These are phyloP conservation scores for Engystomops pustulosus DNA, from an alignment of 2,113 vertebrate species.

Conservation along the genomic window DNA sequence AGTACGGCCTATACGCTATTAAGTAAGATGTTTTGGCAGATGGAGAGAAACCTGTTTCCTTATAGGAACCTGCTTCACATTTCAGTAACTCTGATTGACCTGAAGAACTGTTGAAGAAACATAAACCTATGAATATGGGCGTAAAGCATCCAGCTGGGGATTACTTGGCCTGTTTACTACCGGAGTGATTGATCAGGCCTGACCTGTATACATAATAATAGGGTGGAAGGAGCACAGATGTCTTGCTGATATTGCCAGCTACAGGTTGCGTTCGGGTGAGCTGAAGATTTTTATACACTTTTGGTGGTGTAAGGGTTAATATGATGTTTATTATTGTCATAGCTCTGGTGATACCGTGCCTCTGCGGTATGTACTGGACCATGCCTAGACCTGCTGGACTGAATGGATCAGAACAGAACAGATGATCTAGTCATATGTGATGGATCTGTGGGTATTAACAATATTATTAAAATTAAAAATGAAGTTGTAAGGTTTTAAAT, in stretches of 20 bases:
- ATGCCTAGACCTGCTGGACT: too few species aligned
- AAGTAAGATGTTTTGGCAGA: constrained; percentile 9
- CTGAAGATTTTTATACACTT: too few species aligned
- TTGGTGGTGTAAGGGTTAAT: too few species aligned
- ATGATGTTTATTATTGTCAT: too few species aligned
- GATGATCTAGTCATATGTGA: too few species aligned
- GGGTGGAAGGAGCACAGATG: too few species aligned
- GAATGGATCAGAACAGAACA: too few species aligned
- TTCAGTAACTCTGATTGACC: background rate
- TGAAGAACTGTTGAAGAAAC: background rate
- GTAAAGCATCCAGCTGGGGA: background rate
- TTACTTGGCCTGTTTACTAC: background rate
- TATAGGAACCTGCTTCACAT: background rate
- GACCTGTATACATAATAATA: background rate
- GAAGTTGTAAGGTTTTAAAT: too few species aligned
- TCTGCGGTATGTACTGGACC: too few species aligned
- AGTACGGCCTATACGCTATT: background rate
- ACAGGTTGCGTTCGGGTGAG: background rate
- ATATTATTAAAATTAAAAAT: too few species aligned
- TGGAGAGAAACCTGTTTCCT: background rate
- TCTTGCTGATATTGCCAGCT: background rate
- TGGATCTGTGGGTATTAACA: too few species aligned
- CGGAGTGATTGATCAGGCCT: background rate
- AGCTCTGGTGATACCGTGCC: too few species aligned
- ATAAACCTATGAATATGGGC: background rate